phyloP scores from a whole-genome alignment of 2,888 invertebrate species.

The Catocala nupta region DNA sequence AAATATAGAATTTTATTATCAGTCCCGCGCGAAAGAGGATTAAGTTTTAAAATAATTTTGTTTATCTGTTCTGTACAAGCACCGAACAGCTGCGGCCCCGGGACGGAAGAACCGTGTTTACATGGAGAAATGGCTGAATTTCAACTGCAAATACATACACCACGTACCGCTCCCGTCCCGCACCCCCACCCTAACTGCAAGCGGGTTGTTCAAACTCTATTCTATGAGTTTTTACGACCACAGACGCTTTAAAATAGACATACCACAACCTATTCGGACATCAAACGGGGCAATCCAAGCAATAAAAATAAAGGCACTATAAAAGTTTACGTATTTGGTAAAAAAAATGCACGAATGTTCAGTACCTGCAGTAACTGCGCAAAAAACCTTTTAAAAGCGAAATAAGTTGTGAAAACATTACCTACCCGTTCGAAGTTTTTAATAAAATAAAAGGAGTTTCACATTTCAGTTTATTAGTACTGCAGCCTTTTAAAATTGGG shows the following conservation, averaged over 20 bases:
- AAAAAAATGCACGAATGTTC: constrained; percentile 23
- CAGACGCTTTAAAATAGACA: constrained; percentile 52
- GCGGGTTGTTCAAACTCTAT: constrained; percentile 41
- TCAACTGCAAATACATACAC: constrained; percentile 55
- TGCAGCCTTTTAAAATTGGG: too few species aligned
- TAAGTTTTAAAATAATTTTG: constrained; percentile 33
- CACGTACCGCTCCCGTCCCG: constrained; percentile 14
- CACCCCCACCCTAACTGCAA: constrained; percentile 33
- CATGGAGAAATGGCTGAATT: constrained; percentile 58
- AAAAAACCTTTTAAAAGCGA: constrained; percentile 30
- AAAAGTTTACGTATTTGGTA: constrained; percentile 38
- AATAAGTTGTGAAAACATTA: constrained; percentile 14
- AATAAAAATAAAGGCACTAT: constrained; percentile 49
- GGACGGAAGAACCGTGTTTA: constrained; percentile 50
- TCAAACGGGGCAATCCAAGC: constrained; percentile 38
- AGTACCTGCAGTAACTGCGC: constrained; percentile 1
- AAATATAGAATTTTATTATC: constrained; percentile 29
- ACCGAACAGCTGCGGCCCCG: constrained; percentile 41
- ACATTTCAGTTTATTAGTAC: not conserved
- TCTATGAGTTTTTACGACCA: constrained; percentile 49
- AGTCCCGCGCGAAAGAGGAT: constrained; percentile 1
- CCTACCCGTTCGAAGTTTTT: not conserved
- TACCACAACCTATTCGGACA: constrained; percentile 39
- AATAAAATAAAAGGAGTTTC: not conserved
- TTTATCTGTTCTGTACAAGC: constrained; percentile 36